phyloP scores from a whole-genome alignment of 2,113 vertebrate genomes.

The Trogon melanurus region DNA sequence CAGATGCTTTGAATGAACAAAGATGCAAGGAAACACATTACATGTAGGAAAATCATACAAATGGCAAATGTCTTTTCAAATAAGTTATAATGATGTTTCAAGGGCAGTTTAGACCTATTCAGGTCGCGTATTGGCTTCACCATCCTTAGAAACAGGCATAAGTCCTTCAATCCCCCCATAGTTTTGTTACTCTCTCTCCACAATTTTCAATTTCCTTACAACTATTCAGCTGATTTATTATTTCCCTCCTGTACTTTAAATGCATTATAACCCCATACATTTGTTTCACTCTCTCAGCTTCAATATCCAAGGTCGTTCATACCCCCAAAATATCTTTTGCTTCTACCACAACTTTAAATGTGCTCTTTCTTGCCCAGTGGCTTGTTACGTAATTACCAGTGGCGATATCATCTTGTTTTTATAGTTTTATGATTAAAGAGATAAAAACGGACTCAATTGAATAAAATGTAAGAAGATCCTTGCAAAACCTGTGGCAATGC shows the following conservation, averaged over 20 bases:
- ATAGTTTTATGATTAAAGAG: constrained; percentile 69
- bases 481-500: background rate
- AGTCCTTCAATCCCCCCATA: constrained; percentile 52
- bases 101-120: constrained; percentile 59
- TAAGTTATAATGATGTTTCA: constrained; percentile 74
- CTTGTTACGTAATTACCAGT: constrained; percentile 57
- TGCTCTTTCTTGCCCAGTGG: constrained; percentile 70
- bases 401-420: constrained; percentile 69
- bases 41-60: constrained; percentile 46
- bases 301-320: constrained; percentile 68
- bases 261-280: constrained; percentile 66
- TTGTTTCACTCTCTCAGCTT: constrained; percentile 66
- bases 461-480: constrained; percentile 52
- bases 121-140: constrained; percentile 66
- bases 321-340: constrained; percentile 45
- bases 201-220: constrained; percentile 74
- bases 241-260: constrained; percentile 69
- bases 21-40: constrained; percentile 50
- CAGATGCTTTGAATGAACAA: background rate
- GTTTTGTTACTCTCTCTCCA: constrained; percentile 68
- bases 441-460: constrained; percentile 66
- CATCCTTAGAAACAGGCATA: constrained; percentile 55
- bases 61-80: constrained; percentile 59
- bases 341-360: constrained; percentile 65
- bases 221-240: constrained; percentile 72